phyloP scores from a whole-genome alignment of 1,140 invertebrate genomes.

The Ips typographus region DNA sequence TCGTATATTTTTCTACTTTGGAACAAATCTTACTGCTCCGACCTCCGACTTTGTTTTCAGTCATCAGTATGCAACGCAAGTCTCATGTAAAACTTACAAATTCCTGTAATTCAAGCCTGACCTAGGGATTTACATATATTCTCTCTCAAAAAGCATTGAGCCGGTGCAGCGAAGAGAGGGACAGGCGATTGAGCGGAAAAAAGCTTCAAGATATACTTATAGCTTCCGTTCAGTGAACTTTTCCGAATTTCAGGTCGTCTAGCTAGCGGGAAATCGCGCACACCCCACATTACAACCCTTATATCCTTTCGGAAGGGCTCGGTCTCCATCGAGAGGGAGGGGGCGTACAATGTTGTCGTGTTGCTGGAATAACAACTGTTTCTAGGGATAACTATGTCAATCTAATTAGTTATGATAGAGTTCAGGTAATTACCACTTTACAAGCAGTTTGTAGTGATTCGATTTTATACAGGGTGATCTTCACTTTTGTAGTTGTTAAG shows the following conservation, averaged over 20 bases:
- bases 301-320: not conserved
- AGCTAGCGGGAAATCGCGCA: slow-evolving; percentile 9
- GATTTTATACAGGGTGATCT: not conserved
- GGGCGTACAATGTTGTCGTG: slow-evolving; percentile 3
- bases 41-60: too few species aligned
- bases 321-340: slow-evolving; percentile 6
- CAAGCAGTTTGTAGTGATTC: not conserved
- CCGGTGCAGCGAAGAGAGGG: too few species aligned
- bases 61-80: too few species aligned
- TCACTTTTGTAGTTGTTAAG: not conserved
- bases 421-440: not conserved
- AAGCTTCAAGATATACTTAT: not conserved
- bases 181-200: slow-evolving; percentile 1
- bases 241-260: slow-evolving; percentile 9
- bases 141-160: too few species aligned
- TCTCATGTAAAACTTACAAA: too few species aligned
- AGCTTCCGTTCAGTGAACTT: not conserved
- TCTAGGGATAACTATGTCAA: not conserved
- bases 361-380: not conserved
- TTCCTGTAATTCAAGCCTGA: too few species aligned
- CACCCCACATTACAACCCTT: slow-evolving; percentile 13
- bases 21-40: too few species aligned
- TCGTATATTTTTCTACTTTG: too few species aligned
- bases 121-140: too few species aligned
- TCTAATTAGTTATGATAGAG: not conserved